A percentile compares a stretch with the other conserved stretches of the same genome.
phyloP scores from a whole-genome alignment of 2,797 vertebrate species.

The Australoheros facetus region DNA sequence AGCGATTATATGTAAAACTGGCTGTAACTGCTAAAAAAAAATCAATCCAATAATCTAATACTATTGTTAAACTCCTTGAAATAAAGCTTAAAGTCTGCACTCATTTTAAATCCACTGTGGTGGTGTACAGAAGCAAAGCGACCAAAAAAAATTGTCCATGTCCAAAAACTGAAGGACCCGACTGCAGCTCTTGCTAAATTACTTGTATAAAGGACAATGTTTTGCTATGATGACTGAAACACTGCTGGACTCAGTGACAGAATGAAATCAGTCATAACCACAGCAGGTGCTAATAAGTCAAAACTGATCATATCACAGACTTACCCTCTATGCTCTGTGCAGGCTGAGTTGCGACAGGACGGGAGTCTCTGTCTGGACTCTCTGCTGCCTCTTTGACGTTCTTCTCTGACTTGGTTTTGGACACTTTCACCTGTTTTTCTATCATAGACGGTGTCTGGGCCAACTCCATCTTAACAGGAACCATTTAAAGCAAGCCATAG shows the following conservation, averaged over 20 bases:
- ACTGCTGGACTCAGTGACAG: not conserved
- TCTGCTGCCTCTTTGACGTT: constrained; percentile 67
- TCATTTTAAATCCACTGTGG: not conserved
- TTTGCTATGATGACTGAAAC: no score
- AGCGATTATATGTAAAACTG: not conserved
- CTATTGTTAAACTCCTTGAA: not conserved
- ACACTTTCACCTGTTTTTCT: constrained; percentile 83
- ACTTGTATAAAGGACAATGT: no score
- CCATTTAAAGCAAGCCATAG: fast-evolving
- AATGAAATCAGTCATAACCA: not conserved
- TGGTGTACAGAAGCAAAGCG: not conserved
- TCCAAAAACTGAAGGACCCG: no score
- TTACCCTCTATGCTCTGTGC: constrained; percentile 70
- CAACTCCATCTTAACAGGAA: constrained; percentile 70
- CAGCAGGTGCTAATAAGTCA: fast-evolving
- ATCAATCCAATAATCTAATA: not conserved
- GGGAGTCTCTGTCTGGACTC: constrained; percentile 48
- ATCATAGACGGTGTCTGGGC: constrained; percentile 86
- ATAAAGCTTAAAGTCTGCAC: not conserved
- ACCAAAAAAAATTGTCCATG: no score
- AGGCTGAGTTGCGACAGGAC: not conserved
- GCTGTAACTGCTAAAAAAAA: not conserved
- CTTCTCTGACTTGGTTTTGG: constrained; percentile 69
- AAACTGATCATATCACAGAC: not conserved
- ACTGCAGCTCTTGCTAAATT: no score